phyloP scores from a whole-genome alignment of 2,797 vertebrate species.

The Molothrus aeneus region DNA sequence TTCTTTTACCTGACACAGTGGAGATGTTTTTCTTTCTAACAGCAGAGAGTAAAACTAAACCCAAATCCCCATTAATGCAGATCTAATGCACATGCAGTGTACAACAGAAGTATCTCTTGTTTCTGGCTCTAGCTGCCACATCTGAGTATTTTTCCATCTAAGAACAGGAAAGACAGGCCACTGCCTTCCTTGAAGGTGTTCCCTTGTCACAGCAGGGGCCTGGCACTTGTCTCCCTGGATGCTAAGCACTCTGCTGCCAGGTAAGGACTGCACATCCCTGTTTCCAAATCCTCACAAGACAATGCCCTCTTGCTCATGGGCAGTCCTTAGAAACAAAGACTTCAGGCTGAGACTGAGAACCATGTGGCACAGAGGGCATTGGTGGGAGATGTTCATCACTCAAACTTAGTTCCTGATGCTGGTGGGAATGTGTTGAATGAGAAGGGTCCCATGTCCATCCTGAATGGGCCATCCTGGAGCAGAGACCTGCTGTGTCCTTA shows the following conservation, averaged over 20 bases:
- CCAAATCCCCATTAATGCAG: not conserved
- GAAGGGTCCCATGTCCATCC: not conserved
- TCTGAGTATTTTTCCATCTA: not conserved
- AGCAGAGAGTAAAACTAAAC: not conserved
- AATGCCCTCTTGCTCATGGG: not conserved
- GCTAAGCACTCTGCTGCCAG: not conserved
- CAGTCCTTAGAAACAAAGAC: not conserved
- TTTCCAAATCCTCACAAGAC: not conserved
- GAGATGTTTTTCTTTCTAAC: conserved; percentile 37
- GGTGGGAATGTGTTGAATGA: not conserved
- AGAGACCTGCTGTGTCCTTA: not conserved
- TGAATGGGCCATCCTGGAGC: not conserved
- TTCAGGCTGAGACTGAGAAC: not conserved
- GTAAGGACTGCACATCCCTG: not conserved
- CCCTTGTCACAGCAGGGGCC: not conserved
- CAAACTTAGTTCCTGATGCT: not conserved
- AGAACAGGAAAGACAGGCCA: not conserved
- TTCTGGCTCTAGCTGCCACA: not conserved
- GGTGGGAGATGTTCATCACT: not conserved
- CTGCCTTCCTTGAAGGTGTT: not conserved
- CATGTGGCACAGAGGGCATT: not conserved
- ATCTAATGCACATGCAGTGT: not conserved
- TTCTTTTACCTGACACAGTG: not conserved
- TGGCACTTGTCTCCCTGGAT: not conserved
- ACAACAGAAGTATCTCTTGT: not conserved